phyloP scores from a whole-genome alignment of 2,113 vertebrate genomes.

The Tetrao urogallus region DNA sequence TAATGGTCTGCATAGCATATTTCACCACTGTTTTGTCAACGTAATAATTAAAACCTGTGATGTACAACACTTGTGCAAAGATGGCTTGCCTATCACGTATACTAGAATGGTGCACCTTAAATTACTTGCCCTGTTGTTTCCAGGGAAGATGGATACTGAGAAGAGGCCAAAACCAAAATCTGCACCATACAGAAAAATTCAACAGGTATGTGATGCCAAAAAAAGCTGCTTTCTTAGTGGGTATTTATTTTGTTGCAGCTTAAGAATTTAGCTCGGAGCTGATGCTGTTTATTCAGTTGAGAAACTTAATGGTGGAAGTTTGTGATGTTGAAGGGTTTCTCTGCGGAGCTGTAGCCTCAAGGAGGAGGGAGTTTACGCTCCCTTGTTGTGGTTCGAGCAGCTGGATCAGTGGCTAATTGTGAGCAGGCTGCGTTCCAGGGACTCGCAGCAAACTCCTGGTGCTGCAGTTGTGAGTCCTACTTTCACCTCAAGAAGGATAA shows the following conservation, averaged over 20 bases:
- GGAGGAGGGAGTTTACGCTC: constrained; percentile 59
- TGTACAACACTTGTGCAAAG: background rate
- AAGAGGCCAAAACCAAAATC: background rate
- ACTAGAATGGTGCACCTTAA: rapidly evolving
- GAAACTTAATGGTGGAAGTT: background rate
- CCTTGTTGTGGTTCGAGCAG: background rate
- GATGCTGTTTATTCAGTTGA: constrained; percentile 46
- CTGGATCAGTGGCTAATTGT: constrained; percentile 68
- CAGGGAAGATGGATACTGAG: background rate
- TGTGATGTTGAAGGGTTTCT: constrained; percentile 57
- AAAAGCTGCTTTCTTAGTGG: background rate
- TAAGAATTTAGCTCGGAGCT: background rate
- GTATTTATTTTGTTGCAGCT: background rate
- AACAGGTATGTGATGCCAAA: background rate
- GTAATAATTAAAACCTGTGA: background rate
- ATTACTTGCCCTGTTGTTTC: background rate
- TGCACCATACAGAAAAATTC: background rate
- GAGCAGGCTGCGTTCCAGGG: constrained; percentile 32
- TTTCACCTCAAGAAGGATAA: constrained; percentile 48
- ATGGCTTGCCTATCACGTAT: background rate
- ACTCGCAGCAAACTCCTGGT: constrained; percentile 31
- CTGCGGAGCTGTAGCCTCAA: constrained; percentile 47
- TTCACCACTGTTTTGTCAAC: background rate
- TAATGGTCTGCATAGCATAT: rapidly evolving
- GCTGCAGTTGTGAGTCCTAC: constrained; percentile 22